phyloP scores from a whole-genome alignment of 2,888 invertebrate genomes.

The Ophion ellenae region DNA sequence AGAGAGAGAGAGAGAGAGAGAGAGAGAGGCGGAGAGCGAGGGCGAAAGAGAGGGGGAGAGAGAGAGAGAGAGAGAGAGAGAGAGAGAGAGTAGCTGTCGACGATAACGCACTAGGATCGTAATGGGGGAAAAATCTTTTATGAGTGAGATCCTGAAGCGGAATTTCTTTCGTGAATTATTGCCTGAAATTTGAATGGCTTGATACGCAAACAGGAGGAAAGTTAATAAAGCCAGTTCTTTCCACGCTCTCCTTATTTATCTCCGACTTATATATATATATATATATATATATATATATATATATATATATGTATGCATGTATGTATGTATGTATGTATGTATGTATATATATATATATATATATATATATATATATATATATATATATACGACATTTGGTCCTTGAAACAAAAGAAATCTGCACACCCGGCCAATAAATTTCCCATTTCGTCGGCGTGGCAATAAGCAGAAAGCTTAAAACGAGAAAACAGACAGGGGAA shows the following conservation, averaged over 20 bases:
- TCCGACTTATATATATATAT: neutral
- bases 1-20: no score
- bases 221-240: slow-evolving; percentile 8
- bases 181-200: neutral
- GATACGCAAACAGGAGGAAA: neutral
- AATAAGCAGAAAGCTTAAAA: slow-evolving; percentile 41
- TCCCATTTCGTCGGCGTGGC: slow-evolving; percentile 68
- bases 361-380: no score
- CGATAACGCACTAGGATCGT: neutral
- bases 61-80: neutral
- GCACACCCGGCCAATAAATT: slow-evolving; percentile 74
- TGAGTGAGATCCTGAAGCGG: no score
- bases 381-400: slow-evolving; percentile 52
- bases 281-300: neutral
- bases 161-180: neutral
- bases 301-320: no score
- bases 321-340: no score
- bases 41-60: neutral
- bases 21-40: no score
- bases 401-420: slow-evolving; percentile 63
- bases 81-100: slow-evolving; percentile 1
- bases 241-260: slow-evolving; percentile 22
- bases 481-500: slow-evolving; percentile 1
- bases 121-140: no score
- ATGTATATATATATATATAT: no score